Evolutionary conservation across 2,888 invertebrate genomes (phyloP).

Genomic region (Lacanobia oleracea): DNA sequence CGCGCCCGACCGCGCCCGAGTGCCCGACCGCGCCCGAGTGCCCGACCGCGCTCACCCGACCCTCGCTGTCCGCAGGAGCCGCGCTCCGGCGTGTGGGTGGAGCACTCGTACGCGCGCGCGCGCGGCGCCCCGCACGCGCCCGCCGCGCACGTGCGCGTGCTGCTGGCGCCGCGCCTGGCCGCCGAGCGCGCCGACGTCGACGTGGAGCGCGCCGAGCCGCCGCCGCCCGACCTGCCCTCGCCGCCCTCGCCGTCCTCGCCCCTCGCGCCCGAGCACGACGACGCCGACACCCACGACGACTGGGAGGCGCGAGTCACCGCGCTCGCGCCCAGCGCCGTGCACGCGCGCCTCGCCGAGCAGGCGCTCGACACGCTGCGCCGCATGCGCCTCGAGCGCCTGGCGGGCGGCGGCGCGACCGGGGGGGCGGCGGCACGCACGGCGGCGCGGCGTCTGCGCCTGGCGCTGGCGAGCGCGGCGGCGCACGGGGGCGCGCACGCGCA

Average conservation of each 20-base stretch:
- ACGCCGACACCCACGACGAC: constrained; percentile 61
- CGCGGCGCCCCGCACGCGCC: constrained; percentile 66
- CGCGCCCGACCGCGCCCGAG: constrained; percentile 57
- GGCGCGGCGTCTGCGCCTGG: constrained; percentile 71
- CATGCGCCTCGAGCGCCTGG: constrained; percentile 73
- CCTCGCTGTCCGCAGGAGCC: constrained; percentile 58
- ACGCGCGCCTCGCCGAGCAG: constrained; percentile 72
- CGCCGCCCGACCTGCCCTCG: constrained; percentile 53
- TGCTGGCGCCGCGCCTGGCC: constrained; percentile 67
- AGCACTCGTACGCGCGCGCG: constrained; percentile 84
- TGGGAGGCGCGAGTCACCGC: constrained; percentile 74
- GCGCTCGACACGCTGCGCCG: constrained; percentile 69
- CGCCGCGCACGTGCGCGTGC: constrained; percentile 68
- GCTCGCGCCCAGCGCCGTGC: constrained; percentile 72
- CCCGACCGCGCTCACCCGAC: neutral
- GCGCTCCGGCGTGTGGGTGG: constrained; percentile 80
- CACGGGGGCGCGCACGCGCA: constrained; percentile 44
- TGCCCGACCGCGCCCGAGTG: constrained; percentile 50
- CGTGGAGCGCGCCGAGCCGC: constrained; percentile 48
- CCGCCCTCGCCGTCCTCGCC: constrained; percentile 36
- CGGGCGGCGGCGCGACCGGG: constrained; percentile 49
- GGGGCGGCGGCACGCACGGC: constrained; percentile 65
- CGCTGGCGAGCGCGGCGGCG: constrained; percentile 69
- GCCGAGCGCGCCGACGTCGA: constrained; percentile 55
- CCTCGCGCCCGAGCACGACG: constrained; percentile 47